Conservation (phyloP, 2,113 vertebrate species). For the Lota lota region DNA sequence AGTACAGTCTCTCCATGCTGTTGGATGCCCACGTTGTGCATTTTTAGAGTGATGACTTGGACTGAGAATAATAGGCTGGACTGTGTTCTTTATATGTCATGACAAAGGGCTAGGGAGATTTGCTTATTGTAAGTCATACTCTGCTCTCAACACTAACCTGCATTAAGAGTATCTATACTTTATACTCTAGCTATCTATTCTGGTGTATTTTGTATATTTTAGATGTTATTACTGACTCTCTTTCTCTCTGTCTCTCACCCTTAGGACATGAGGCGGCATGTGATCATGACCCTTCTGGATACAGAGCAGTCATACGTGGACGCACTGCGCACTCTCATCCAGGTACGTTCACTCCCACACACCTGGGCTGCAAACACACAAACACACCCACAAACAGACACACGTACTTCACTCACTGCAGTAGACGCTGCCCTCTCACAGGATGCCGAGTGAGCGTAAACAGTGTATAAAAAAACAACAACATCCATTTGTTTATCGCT, state of each 20-base stretch:
- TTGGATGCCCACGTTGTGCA: too few relatives aligned
- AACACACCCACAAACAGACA: not conserved
- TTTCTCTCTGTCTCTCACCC: slow-evolving; percentile 19
- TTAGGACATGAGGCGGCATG: slow-evolving; percentile 98
- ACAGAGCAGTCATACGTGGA: slow-evolving; percentile 98
- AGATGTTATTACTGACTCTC: not conserved
- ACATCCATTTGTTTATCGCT: too few relatives aligned
- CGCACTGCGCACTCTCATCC: slow-evolving; percentile 90
- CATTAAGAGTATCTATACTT: not conserved
- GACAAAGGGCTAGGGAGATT: too few relatives aligned
- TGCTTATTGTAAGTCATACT: too few relatives aligned
- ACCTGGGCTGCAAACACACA: not conserved
- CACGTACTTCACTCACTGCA: not conserved
- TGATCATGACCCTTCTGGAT: slow-evolving; percentile 96
- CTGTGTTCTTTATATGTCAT: too few relatives aligned
- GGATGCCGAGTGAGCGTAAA: too few relatives aligned
- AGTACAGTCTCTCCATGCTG: too few relatives aligned
- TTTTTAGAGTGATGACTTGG: too few relatives aligned
- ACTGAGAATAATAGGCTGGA: too few relatives aligned
- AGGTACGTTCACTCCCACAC: slow-evolving; percentile 72
- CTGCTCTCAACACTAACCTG: too few relatives aligned
- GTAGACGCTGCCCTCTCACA: too few relatives aligned
- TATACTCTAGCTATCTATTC: not conserved
- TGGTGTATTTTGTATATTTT: not conserved
- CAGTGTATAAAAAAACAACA: too few relatives aligned